Percentiles rank a stretch among this genome's conserved stretches.
Evolutionary conservation across 2,888 invertebrate genomes (phyloP).

Genomic region (Anorthoa munda): DNA sequence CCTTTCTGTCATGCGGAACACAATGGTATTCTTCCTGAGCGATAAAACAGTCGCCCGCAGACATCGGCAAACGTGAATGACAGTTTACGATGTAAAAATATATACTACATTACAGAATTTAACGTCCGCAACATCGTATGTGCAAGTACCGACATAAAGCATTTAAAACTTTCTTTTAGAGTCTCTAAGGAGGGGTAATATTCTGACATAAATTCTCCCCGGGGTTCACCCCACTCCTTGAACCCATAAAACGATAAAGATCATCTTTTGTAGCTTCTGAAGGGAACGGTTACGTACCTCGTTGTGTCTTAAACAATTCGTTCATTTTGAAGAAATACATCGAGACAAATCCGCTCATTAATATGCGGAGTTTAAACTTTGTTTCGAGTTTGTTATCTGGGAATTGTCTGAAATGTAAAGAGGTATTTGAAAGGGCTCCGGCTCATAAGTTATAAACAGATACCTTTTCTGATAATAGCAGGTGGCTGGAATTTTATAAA

Average conservation of each 20-base stretch:
- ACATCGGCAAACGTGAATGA: slow-evolving; percentile 69
- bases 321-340: slow-evolving; percentile 69
- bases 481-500: slow-evolving; percentile 56
- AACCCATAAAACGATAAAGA: slow-evolving; percentile 86
- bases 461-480: slow-evolving; percentile 56
- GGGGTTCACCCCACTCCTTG: slow-evolving; percentile 77
- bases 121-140: slow-evolving; percentile 69
- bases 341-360: slow-evolving; percentile 73
- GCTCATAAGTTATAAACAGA: slow-evolving; percentile 62
- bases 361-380: slow-evolving; percentile 73
- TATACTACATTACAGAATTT: slow-evolving; percentile 67
- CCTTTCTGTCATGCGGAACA: slow-evolving; percentile 67
- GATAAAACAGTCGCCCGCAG: slow-evolving; percentile 73
- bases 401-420: slow-evolving; percentile 63
- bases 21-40: slow-evolving; percentile 71
- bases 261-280: slow-evolving; percentile 83
- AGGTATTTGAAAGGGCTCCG: slow-evolving; percentile 59
- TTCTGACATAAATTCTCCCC: slow-evolving; percentile 82
- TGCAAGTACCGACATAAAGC: slow-evolving; percentile 79
- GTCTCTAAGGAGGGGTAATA: slow-evolving; percentile 80
- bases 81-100: slow-evolving; percentile 73
- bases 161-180: slow-evolving; percentile 86
- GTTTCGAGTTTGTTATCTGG: slow-evolving; percentile 65
- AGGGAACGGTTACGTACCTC: slow-evolving; percentile 68
- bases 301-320: slow-evolving; percentile 74